Evolutionary conservation across 2,888 invertebrate genomes (phyloP), one percentile per base, ranked within the genome.

Genomic region (Eristalinus sepulchralis): DNA sequence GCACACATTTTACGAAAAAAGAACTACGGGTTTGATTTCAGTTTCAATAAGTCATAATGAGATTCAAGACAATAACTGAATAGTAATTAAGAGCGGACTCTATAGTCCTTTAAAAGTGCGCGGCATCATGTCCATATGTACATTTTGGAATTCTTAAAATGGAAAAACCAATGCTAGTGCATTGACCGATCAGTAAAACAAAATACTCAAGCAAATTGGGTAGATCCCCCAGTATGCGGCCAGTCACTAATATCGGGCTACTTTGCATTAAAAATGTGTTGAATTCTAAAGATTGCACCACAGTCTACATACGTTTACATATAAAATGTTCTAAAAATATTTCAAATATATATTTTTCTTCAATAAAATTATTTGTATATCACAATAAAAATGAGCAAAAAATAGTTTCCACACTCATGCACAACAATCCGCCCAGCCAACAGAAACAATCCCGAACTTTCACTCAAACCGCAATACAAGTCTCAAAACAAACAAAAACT

Each of bases 61-160:
- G 57, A 70, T 59, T 36, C 59, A 36, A 57, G 27, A 59, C 57
- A 59, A n/a, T 27, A 10, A 8, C 6, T 59, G 70, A 70, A 70
- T 70, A 70, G 17, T 11, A 70, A 70, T 70, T 59, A 59, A 36
- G 24, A 11, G 39, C n/a, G 27, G 2, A 36, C 13, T 59, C 36
- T 10, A 59, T n/a, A 24, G 11, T 70, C 36, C 10, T 59, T 70
- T 59, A 70, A 70, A 59, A 59, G 59, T 70, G 34, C 53, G 34
- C n/a, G 4, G 22, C 55, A 4, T n/a, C 57, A 57, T 36, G 13
- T n/a, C n/a, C n/a, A n/a, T 33, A 55, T 5, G 67, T 36, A 10
- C 13, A 67, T 31, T 31, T 33, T 9, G 33, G 31, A 31, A 27
- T 53, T 34, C 31, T 31, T 17, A 55, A 55, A 33, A 53, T 22